Percentiles rank a stretch among this genome's conserved stretches.
Evolutionary conservation across 2,113 vertebrate genomes (phyloP).

Genomic region (Naja naja): DNA sequence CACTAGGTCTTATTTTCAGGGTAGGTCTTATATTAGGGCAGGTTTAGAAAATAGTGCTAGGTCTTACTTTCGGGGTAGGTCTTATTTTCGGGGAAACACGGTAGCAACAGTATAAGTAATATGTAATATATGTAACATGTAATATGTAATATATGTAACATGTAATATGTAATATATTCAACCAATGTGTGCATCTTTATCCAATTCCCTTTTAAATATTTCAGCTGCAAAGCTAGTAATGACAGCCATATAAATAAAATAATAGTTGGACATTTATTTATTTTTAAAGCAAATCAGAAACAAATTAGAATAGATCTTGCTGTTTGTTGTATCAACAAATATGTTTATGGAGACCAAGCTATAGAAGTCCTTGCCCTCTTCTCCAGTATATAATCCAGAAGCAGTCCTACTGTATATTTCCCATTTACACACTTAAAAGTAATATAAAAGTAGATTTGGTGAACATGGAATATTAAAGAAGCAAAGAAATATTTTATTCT

Average conservation of each 20-base stretch:
- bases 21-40: too few species aligned
- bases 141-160: not conserved
- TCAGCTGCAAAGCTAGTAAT: not conserved
- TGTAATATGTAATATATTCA: not conserved
- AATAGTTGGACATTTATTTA: not conserved
- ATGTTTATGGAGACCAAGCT: not conserved
- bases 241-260: not conserved
- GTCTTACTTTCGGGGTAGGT: too few species aligned
- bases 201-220: not conserved
- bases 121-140: too few species aligned
- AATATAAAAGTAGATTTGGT: not conserved
- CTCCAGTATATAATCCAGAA: not conserved
- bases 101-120: not conserved
- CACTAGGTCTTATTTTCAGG: too few species aligned
- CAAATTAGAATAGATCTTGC: not conserved
- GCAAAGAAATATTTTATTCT: constrained; percentile 36
- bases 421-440: not conserved
- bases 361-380: not conserved
- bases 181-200: not conserved
- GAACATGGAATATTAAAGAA: constrained; percentile 34
- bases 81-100: too few species aligned
- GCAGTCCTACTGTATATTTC: not conserved
- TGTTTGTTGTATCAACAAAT: not conserved
- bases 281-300: constrained; percentile 9
- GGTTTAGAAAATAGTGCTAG: too few species aligned